These are phyloP conservation scores for Pogonocichla stellata DNA, from an alignment of 2,113 vertebrate genomes.

Conservation along the genomic window DNA sequence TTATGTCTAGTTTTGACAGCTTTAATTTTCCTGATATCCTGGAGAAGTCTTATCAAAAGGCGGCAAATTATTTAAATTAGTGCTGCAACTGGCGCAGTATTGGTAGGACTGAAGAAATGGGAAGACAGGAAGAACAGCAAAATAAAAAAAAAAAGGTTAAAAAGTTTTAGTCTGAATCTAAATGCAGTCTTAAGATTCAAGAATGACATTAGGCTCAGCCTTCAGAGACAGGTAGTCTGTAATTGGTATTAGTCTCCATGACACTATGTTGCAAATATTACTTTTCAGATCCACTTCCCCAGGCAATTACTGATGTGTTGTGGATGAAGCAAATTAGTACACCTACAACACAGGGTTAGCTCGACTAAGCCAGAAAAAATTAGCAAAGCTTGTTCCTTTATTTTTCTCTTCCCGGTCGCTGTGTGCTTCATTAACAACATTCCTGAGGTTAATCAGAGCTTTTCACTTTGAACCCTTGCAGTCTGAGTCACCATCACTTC, in stretches of 20 bases:
- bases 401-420: neutral
- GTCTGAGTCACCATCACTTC: neutral
- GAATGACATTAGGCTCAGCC: neutral
- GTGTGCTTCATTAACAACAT: neutral
- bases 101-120: neutral
- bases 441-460: neutral
- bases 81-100: neutral
- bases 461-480: neutral
- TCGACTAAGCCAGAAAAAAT: neutral
- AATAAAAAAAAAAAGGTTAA: neutral
- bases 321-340: neutral
- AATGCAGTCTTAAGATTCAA: neutral
- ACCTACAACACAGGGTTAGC: neutral
- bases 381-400: neutral
- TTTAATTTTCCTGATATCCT: conserved; percentile 77
- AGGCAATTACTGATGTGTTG: neutral
- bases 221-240: neutral
- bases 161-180: neutral
- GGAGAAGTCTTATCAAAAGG: conserved; percentile 34
- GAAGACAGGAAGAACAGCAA: neutral
- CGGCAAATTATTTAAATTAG: conserved; percentile 40
- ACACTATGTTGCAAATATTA: neutral
- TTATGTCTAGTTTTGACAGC: conserved; percentile 80
- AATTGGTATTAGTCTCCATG: neutral
- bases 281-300: neutral